These are phyloP conservation scores for Bovichtus variegatus DNA, from an alignment of 2,797 vertebrate genomes.

Conservation along the genomic window DNA sequence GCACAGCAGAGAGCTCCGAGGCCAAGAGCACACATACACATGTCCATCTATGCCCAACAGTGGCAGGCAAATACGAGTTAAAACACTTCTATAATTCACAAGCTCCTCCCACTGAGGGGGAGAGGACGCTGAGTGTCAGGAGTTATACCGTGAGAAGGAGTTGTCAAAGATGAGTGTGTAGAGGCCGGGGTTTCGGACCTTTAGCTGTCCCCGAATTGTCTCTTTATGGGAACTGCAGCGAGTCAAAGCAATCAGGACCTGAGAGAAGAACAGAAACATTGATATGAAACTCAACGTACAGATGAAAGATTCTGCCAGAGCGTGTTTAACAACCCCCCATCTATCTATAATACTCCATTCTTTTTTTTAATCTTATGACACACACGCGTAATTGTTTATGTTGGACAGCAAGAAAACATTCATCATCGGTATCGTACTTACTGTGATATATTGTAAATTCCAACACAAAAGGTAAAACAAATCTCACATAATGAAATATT, in stretches of 20 bases:
- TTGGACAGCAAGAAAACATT: neutral
- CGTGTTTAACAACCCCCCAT: neutral
- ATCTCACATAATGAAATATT: neutral
- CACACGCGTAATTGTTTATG: neutral
- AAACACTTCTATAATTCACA: neutral
- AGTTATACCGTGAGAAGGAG: constrained; percentile 92
- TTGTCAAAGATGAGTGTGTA: constrained; percentile 97
- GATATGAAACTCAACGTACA: constrained; percentile 21
- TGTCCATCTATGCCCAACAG: too few relatives aligned
- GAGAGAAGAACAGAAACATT: constrained; percentile 61
- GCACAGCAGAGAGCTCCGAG: neutral
- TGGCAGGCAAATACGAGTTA: neutral
- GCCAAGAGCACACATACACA: neutral
- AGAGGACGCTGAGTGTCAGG: neutral
- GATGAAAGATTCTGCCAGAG: neutral
- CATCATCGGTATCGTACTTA: neutral
- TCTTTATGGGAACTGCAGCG: constrained; percentile 95
- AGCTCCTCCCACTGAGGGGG: neutral
- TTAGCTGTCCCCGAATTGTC: constrained; percentile 93
- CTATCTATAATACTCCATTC: neutral
- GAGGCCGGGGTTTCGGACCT: constrained; percentile 89
- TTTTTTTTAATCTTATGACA: neutral
- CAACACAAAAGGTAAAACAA: neutral
- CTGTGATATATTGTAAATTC: neutral
- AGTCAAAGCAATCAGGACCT: constrained; percentile 96